Percentiles rank a stretch among this genome's conserved stretches.
Evolutionary conservation across 2,888 invertebrate genomes (phyloP).

Genomic region (Aleiodes alternator): DNA sequence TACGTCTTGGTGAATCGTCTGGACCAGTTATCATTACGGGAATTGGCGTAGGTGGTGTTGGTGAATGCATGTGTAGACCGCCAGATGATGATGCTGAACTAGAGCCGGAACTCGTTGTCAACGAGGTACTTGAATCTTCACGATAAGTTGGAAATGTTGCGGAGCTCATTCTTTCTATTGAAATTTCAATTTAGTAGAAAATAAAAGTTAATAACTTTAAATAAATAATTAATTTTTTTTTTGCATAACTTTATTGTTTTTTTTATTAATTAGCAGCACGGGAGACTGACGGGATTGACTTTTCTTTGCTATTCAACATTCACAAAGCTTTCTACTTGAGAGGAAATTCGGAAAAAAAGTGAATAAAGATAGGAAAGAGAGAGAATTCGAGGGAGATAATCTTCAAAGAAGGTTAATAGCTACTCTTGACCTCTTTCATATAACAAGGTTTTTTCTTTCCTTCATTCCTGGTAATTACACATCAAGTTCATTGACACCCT

Average conservation of each 20-base stretch:
- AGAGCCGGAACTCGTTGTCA: constrained; percentile 76
- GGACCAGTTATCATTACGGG: constrained; percentile 75
- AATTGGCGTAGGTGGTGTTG: constrained; percentile 76
- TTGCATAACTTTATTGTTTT: too few relatives aligned
- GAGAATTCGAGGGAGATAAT: constrained; percentile 34
- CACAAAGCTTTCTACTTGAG: constrained; percentile 4
- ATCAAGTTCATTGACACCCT: constrained; percentile 44
- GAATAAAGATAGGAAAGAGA: constrained; percentile 17
- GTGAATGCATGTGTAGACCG: constrained; percentile 78
- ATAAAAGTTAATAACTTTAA: constrained; percentile 27
- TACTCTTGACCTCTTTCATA: constrained; percentile 53
- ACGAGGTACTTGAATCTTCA: constrained; percentile 81
- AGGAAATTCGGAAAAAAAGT: not conserved
- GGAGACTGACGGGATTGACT: too few relatives aligned
- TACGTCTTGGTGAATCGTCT: constrained; percentile 66
- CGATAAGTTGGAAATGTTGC: constrained; percentile 74
- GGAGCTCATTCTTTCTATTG: constrained; percentile 72
- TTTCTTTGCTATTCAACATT: too few relatives aligned
- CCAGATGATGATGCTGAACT: constrained; percentile 69
- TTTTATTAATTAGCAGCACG: too few relatives aligned
- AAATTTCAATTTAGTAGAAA: constrained; percentile 26
- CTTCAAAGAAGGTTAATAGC: constrained; percentile 61
- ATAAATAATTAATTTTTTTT: not conserved
- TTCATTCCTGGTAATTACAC: constrained; percentile 18
- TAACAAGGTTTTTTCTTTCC: constrained; percentile 33